Percentiles rank a stretch among this genome's conserved stretches.
phyloP scores from a whole-genome alignment of 1,140 invertebrate genomes.

The Sitodiplosis mosellana region DNA sequence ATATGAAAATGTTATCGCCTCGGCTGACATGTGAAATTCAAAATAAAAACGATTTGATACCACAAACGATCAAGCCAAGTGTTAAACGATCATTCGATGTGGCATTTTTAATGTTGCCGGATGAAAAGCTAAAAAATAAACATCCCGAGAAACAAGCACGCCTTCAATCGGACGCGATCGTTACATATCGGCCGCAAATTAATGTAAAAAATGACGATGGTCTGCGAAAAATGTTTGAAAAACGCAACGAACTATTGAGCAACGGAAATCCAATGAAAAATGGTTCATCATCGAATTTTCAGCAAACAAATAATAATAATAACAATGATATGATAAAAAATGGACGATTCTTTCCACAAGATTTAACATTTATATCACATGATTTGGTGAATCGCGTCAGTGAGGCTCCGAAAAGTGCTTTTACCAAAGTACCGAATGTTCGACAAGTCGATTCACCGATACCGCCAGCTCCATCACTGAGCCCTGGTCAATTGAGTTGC shows the following conservation, averaged over 20 bases:
- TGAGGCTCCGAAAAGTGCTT: constrained; percentile 43
- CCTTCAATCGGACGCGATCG: not conserved
- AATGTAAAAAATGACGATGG: constrained; percentile 8
- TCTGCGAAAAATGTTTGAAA: constrained; percentile 19
- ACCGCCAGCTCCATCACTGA: constrained; percentile 48
- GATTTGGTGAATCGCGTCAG: constrained; percentile 11
- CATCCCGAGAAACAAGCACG: constrained; percentile 39
- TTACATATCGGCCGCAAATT: not conserved
- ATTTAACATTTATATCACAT: constrained; percentile 14
- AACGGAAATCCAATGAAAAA: too few relatives aligned
- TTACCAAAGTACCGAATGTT: constrained; percentile 49
- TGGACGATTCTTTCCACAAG: constrained; percentile 6
- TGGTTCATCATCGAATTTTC: not conserved
- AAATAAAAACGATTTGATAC: not conserved
- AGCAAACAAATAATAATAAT: not conserved
- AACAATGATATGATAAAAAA: not conserved
- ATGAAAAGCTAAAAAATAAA: constrained; percentile 53
- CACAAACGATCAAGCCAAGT: constrained; percentile 11
- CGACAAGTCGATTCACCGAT: constrained; percentile 16
- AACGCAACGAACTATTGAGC: constrained; percentile 2
- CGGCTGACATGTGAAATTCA: not conserved
- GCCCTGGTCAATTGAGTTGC: constrained; percentile 52
- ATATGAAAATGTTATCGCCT: constrained; percentile 6
- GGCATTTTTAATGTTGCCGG: constrained; percentile 69
- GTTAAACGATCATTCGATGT: constrained; percentile 70